Base-by-base conservation (phyloP, 1,140 invertebrate species). In the Phthorimaea operculella region DNA sequence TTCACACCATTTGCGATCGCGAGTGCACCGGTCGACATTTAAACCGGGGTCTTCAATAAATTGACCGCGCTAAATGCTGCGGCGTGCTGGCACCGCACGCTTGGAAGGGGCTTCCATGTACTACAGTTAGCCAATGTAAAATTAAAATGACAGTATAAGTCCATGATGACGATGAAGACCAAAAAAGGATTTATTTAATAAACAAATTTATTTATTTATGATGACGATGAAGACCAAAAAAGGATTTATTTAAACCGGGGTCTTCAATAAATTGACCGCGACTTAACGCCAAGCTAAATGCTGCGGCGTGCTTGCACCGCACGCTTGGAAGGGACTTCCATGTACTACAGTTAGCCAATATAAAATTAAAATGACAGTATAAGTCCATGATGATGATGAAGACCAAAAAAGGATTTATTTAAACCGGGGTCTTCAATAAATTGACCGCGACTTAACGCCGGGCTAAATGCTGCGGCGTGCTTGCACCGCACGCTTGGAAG, bases 251-350 rank as follows among this genome's bases (percentile, higher is more conserved):
- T 36, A 36, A 36, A 36, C 34, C 34, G 34, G 34, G 7, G 21
- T 53, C 49, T 52, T 57, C 58, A 57, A 63, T 60, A 60, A 58
- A 57, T 63, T 16, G 55, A 49, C 42, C 44, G 47, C 51, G 15
- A 28, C 21, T 52, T 21, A 52, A 57, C 51, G 14, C 14, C 28
- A n/a, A 10, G 52, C 18, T 45, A 44, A 54, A 54, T 44, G 36
- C 7, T 36, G 34, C 42, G 14, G 14, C 45, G 50, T 60, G 56
- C 42, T 53, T 50, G 55, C 51, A 64, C 45, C n/a, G 42, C 42
- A n/a, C 42, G 10, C 14, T 14, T 8, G 14, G 6, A n/a, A n/a
- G 42, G 42, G n/a, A 14, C 8, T n/a, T 45, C 10, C 14, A n/a
- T 45, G 42, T 14, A 45, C 42, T n/a, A 45, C 14, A n/a, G n/a